Percentiles rank a stretch among this genome's conserved stretches.
Conservation (phyloP, 2,113 vertebrate species). For the Aegotheles bennettii region DNA sequence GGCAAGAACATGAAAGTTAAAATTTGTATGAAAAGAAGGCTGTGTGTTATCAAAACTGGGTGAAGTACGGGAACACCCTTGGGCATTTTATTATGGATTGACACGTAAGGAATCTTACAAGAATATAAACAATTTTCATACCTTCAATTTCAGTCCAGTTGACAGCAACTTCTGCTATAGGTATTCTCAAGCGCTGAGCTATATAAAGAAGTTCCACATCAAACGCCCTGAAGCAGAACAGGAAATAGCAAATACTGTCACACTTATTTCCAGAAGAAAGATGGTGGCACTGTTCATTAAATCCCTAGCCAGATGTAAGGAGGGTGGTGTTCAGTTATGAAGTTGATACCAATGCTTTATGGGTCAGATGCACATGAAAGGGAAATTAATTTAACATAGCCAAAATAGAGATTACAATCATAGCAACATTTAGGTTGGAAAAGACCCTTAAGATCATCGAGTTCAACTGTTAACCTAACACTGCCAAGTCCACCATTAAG, state of each 20-base stretch:
- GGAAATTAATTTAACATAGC: constrained; percentile 9
- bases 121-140: constrained; percentile 40
- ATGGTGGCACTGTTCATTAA: constrained; percentile 7
- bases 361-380: neutral
- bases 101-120: neutral
- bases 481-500: neutral
- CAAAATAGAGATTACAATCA: neutral
- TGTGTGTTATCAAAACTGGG: neutral
- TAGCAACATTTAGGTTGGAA: neutral
- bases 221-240: constrained; percentile 86
- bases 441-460: neutral
- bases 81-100: neutral
- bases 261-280: constrained; percentile 28
- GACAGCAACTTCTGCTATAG: constrained; percentile 92
- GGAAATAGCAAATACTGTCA: constrained; percentile 29
- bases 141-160: constrained; percentile 99
- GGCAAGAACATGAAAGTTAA: neutral
- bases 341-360: neutral
- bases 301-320: neutral
- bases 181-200: constrained; percentile 89
- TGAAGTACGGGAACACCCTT: neutral
- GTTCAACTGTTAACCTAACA: neutral
- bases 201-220: constrained; percentile 96
- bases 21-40: neutral
- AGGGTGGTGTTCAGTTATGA: neutral